Base-by-base conservation (phyloP, 2,888 invertebrate species). In the Ptycholaimellus sp. region DNA sequence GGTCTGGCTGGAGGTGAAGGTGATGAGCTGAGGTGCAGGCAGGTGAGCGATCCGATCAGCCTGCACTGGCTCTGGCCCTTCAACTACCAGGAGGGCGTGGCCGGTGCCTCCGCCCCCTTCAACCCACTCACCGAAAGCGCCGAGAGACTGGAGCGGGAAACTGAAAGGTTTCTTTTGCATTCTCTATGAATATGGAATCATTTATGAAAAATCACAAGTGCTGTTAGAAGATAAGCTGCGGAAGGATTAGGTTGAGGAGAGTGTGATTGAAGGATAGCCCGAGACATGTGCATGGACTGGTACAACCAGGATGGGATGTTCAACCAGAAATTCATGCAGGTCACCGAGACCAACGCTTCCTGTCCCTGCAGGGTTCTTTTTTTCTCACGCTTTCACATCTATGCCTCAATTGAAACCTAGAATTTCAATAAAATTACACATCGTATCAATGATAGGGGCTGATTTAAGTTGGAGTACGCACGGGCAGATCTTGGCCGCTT, bases 381-480 rank as follows among this genome's bases (percentile, higher is more conserved):
- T n/a, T n/a, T n/a, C n/a, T n/a, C n/a, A n/a, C n/a, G n/a, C n/a
- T n/a, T n/a, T n/a, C n/a, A n/a, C n/a, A n/a, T n/a, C n/a, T n/a
- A n/a, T n/a, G n/a, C n/a, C n/a, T n/a, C n/a, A n/a, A n/a, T n/a
- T n/a, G n/a, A n/a, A n/a, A n/a, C n/a, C n/a, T n/a, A n/a, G n/a
- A n/a, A n/a, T n/a, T n/a, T n/a, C 23, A 23, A 23, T 11, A 6
- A 23, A 23, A 23, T 23, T 23, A 23, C 23, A 23, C 11, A 7
- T 23, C 23, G 11, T 7, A 7, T 23, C 23, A 23, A 11, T n/a
- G n/a, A n/a, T n/a, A n/a, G n/a, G n/a, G n/a, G n/a, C n/a, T n/a
- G n/a, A n/a, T n/a, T n/a, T n/a, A n/a, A n/a, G n/a, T n/a, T 90
- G 45, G 71, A 78, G 42, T 90, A 93, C 56, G 90, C 90, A 0